Percentiles rank a stretch among this genome's conserved stretches.
These are phyloP conservation scores for Teleogryllus oceanicus DNA, from an alignment of 2,888 invertebrate species.

Conservation along the genomic window DNA sequence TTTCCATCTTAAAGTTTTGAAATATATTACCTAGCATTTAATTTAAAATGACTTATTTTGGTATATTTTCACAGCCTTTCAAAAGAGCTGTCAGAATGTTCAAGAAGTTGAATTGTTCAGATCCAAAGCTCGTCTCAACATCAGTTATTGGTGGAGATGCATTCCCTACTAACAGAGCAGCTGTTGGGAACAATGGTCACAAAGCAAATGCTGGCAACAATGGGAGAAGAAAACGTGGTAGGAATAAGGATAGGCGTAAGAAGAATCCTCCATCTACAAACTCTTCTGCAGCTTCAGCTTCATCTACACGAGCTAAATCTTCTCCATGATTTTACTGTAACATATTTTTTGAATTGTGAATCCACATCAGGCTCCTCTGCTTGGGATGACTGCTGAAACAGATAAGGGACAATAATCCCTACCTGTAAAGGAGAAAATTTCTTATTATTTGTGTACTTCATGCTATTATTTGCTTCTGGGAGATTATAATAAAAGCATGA, in stretches of 20 bases:
- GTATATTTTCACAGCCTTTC: slow-evolving; percentile 42
- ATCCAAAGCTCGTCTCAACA: slow-evolving; percentile 43
- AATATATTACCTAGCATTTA: neutral
- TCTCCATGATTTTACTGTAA: neutral
- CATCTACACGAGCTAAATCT: neutral
- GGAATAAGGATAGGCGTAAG: slow-evolving; percentile 32
- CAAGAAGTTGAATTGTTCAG: slow-evolving; percentile 47
- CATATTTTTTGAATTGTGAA: neutral
- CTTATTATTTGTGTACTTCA: neutral
- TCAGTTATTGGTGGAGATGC: slow-evolving; percentile 39
- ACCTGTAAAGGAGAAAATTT: neutral
- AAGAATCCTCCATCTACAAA: neutral
- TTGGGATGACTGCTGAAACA: neutral
- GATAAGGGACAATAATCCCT: neutral
- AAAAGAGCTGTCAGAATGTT: slow-evolving; percentile 47
- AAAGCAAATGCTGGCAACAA: neutral
- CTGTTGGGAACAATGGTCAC: neutral
- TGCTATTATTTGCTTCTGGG: neutral
- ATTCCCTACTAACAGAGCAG: slow-evolving; percentile 24
- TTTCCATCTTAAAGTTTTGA: neutral
- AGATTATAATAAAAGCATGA: neutral
- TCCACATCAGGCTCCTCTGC: neutral
- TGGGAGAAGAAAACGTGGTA: slow-evolving; percentile 35
- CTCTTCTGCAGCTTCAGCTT: neutral
- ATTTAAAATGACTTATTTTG: neutral